These are phyloP conservation scores for Agonopterix heracliana DNA, from an alignment of 2,888 invertebrate genomes.

Conservation along the genomic window DNA sequence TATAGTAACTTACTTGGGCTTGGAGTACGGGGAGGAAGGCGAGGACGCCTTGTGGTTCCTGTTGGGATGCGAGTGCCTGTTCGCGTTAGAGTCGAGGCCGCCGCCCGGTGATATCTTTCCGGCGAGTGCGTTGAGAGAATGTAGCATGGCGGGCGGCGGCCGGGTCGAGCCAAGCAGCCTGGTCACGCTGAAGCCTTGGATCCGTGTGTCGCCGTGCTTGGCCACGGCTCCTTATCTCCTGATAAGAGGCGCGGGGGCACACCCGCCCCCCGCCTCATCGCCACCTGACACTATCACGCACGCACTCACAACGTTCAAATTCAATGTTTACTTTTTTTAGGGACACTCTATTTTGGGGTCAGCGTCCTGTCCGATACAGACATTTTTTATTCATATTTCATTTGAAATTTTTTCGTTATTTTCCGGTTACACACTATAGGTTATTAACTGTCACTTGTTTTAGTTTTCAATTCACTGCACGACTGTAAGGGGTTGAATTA, in stretches of 20 bases:
- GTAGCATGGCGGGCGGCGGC: conserved; percentile 88
- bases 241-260: conserved; percentile 74
- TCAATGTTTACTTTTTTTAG: conserved; percentile 26
- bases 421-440: conserved; percentile 42
- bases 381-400: conserved; percentile 48
- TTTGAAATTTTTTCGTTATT: conserved; percentile 40
- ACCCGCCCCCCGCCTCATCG: conserved; percentile 70
- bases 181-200: conserved; percentile 66
- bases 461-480: conserved; percentile 15
- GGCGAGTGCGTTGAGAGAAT: conserved; percentile 91
- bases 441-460: conserved; percentile 19
- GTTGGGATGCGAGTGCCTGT: conserved; percentile 76
- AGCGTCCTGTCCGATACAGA: conserved; percentile 67
- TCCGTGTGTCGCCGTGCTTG: conserved; percentile 52
- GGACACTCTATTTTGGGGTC: conserved; percentile 37
- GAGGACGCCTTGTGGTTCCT: conserved; percentile 65
- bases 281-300: conserved; percentile 64
- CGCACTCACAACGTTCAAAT: conserved; percentile 47
- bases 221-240: conserved; percentile 42
- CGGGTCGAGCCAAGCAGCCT: conserved; percentile 53
- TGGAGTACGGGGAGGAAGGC: conserved; percentile 67
- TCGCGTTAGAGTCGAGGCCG: conserved; percentile 82
- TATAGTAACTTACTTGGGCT: conserved; percentile 64
- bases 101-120: conserved; percentile 92
- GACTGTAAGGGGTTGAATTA: not conserved